phyloP scores from a whole-genome alignment of 2,888 invertebrate genomes.

The Caradrina clavipalpis region DNA sequence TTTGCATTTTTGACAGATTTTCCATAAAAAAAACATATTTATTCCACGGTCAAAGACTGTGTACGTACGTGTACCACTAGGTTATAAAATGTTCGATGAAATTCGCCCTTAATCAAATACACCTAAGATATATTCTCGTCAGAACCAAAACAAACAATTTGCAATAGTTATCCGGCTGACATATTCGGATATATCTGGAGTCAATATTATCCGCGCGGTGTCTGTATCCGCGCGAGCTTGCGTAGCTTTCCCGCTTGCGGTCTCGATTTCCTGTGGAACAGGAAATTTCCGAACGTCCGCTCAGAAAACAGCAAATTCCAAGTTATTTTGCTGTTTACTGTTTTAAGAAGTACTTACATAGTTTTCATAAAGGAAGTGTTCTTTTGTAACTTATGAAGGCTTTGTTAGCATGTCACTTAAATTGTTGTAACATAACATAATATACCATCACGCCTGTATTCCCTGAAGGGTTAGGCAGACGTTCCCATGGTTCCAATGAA shows the following conservation, averaged over 20 bases:
- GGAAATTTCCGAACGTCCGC: conserved; percentile 76
- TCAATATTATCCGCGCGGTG: conserved; percentile 43
- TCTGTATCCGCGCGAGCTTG: conserved; percentile 64
- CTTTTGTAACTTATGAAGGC: neutral
- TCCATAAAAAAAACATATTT: too few relatives aligned
- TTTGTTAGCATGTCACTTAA: too few relatives aligned
- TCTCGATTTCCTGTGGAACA: conserved; percentile 77
- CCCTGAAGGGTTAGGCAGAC: too few relatives aligned
- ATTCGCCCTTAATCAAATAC: neutral
- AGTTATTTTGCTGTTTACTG: conserved; percentile 57
- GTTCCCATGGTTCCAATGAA: too few relatives aligned
- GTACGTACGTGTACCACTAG: too few relatives aligned
- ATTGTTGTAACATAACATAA: too few relatives aligned
- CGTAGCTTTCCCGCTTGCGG: conserved; percentile 71
- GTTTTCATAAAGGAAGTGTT: conserved; percentile 29
- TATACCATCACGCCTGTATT: too few relatives aligned
- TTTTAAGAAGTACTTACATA: conserved; percentile 36
- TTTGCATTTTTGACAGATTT: too few relatives aligned
- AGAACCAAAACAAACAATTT: conserved; percentile 34
- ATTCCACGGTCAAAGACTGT: too few relatives aligned
- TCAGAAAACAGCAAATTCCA: conserved; percentile 70
- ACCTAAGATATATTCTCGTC: neutral
- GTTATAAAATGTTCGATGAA: too few relatives aligned
- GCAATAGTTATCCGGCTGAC: conserved; percentile 23
- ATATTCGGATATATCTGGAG: conserved; percentile 42